Evolutionary conservation across 2,113 vertebrate genomes (phyloP), one percentile per base, ranked within the genome.

Genomic region (Piprites chloris): DNA sequence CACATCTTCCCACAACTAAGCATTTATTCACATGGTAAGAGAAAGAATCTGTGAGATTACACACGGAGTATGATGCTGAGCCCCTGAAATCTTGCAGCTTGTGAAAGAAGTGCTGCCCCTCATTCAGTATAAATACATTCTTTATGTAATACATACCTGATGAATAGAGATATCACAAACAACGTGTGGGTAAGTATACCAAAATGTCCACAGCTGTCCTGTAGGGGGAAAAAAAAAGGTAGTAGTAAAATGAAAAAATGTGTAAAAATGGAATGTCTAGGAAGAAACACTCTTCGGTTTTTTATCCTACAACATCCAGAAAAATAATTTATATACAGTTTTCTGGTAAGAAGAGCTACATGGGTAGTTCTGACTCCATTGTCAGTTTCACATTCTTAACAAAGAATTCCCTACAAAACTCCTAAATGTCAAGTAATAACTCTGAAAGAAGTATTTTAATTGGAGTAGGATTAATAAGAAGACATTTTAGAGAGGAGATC

Each of bases 231-330:
- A 11, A 4, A 3, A 11, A 39, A 42, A 27, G 6, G 4, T 4
- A 55, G 9, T 7, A 46, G 9, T 16, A 49, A 47, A 42, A 15
- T 37, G 4, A 61, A 12, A 49, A 61, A 12, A 50, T 9, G 0
- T 7, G 28, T 35, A 19, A 37, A 74, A 50, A 37, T 1, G 0
- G 2, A 55, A 6, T 12, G 2, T 30, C 15, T 33, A 1, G 12
- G 27, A 41, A 90, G 0, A 79, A 68, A 37, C 3, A 2, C 3
- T 67, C 9, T 28, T 50, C 8, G 0, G 37, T 47, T 53, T 59
- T 62, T 32, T 50, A 6, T 30, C 27, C 6, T 71, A 47, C 23
- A 69, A 6, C 7, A 52, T 20, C 6, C 3, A 26, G 46, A 21
- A 19, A 15, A 81, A 30, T 0, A 42, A 53, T 16, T 77, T 80